Evolutionary conservation across 2,888 invertebrate genomes (phyloP), one percentile per base, ranked within the genome.

Genomic region (Saturnia pavonia): DNA sequence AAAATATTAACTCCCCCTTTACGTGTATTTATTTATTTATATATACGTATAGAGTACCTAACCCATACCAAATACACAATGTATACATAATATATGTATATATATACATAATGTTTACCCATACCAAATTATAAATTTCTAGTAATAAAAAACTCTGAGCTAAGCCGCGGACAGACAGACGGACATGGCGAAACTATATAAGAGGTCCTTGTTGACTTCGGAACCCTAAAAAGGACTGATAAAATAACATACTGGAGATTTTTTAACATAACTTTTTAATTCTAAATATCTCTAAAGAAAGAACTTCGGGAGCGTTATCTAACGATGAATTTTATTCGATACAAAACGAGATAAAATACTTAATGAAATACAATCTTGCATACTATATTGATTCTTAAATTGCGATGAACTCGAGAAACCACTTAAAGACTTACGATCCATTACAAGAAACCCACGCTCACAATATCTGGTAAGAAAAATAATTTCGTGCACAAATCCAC

Each of bases 331-430:
- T 60, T 57, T 66, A 19, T 25, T 8, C 66, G 54, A 48, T 34
- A 69, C 12, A 48, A 48, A 42, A 16, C 66, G 42, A 68, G 48
- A 67, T 67, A 45, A 43, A 45, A 45, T 25, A 25, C 60, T 65
- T 65, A 40, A 65, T 51, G 57, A 60, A 63, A 86, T 80, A 86
- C 85, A 86, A 85, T 85, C 85, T 86, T 85, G 85, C 84, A 86
- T 84, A 85, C 82, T 84, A 66, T 86, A 88, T 88, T 88, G 84
- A 86, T 86, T 88, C 87, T 90, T 91, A 90, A 90, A 90, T 90
- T 85, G 88, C 82, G 81, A 84, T 85, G 84, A 88, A 89, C 90
- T 88, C 84, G 88, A 88, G 88, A 90, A 89, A 86, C 90, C 89
- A 91, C 90, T 91, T 90, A 85, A 87, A 89, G 86, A 85, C 85